Conservation (phyloP, 2,888 invertebrate genomes). For the Perizoma flavofasciatum region DNA sequence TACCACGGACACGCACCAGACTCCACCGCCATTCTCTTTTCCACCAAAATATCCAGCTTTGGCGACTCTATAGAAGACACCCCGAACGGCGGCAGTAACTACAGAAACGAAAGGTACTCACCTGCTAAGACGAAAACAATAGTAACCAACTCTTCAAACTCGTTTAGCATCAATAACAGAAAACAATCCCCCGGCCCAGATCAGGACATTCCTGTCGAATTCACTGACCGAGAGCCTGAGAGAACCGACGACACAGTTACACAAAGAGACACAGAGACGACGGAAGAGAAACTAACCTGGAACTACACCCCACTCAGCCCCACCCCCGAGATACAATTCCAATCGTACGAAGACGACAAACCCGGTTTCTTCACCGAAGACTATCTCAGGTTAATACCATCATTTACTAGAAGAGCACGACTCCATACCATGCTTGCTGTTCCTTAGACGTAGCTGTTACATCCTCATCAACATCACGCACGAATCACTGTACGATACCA, state of each 20-base stretch:
- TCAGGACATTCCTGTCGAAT: constrained; percentile 70
- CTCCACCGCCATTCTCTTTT: constrained; percentile 75
- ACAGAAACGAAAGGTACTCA: constrained; percentile 73
- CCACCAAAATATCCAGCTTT: constrained; percentile 81
- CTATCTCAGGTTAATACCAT: constrained; percentile 79
- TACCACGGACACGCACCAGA: constrained; percentile 64
- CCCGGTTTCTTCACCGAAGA: constrained; percentile 74
- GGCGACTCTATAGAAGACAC: constrained; percentile 74
- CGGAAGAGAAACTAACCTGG: constrained; percentile 73
- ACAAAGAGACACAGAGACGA: constrained; percentile 36
- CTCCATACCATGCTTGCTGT: constrained; percentile 53
- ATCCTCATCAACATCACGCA: constrained; percentile 59
- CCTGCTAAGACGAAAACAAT: constrained; percentile 75
- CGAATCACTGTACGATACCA: constrained; percentile 71
- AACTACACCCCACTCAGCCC: constrained; percentile 74
- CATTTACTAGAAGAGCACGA: constrained; percentile 55
- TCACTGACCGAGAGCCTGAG: constrained; percentile 60
- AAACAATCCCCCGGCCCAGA: constrained; percentile 72
- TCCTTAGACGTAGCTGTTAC: constrained; percentile 56
- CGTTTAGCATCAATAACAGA: constrained; percentile 72
- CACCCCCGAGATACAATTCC: constrained; percentile 77
- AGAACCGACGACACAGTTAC: constrained; percentile 42
- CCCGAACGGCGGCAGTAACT: constrained; percentile 64
- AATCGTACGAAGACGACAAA: constrained; percentile 80
- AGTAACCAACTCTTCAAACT: constrained; percentile 68